phyloP scores from a whole-genome alignment of 2,888 invertebrate species.

The Sinhomidia bicolor region DNA sequence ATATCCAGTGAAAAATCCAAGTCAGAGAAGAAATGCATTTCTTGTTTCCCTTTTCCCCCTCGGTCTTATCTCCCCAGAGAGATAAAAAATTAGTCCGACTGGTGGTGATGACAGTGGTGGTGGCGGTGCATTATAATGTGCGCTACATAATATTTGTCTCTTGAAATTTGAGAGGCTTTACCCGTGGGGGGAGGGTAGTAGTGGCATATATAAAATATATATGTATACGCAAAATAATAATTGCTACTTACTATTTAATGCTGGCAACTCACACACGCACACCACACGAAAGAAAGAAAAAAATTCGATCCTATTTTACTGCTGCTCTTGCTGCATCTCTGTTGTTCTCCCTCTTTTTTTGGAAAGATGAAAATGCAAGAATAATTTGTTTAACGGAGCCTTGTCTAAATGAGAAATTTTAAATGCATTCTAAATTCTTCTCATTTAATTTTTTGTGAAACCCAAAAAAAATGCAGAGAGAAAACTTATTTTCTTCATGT shows the following conservation, averaged over 20 bases:
- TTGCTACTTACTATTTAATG: constrained; percentile 27
- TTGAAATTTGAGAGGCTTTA: neutral
- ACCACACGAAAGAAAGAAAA: no score
- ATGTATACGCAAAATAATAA: neutral
- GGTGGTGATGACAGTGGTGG: constrained; percentile 68
- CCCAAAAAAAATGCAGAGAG: neutral
- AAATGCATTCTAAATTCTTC: constrained; percentile 60
- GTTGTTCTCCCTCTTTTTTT: neutral
- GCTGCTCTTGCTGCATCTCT: neutral
- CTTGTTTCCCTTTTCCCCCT: constrained; percentile 14
- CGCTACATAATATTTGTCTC: neutral
- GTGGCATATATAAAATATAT: neutral
- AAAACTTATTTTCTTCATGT: neutral
- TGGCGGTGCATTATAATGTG: neutral
- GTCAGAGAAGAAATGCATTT: constrained; percentile 53
- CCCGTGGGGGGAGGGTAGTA: neutral
- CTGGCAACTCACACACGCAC: neutral
- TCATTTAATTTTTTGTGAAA: constrained; percentile 53
- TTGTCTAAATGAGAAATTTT: constrained; percentile 29
- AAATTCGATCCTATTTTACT: no score
- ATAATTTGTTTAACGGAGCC: constrained; percentile 48
- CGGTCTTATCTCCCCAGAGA: constrained; percentile 44
- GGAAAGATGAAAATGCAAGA: constrained; percentile 31
- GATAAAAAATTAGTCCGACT: constrained; percentile 63
- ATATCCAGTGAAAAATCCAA: neutral